Evolutionary conservation across 2,888 invertebrate genomes (phyloP).

Genomic region (Molanna angustata): DNA sequence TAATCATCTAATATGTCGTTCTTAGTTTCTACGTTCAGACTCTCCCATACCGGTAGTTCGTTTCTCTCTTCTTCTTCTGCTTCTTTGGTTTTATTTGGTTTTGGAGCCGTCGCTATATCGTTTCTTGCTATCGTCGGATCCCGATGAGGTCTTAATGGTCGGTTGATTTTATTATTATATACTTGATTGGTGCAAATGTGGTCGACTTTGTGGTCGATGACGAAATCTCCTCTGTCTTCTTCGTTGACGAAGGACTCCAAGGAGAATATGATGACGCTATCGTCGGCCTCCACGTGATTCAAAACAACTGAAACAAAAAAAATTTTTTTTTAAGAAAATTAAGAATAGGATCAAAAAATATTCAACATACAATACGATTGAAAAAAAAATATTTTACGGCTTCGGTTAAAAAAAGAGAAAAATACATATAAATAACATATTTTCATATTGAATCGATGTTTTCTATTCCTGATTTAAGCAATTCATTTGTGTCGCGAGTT

Average conservation of each 20-base stretch:
- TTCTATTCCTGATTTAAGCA: too few relatives aligned
- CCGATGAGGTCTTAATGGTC: too few relatives aligned
- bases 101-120: background rate
- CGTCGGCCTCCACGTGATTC: background rate
- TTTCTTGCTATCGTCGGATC: constrained; percentile 4
- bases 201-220: constrained; percentile 10
- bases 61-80: constrained; percentile 18
- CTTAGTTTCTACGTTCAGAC: constrained; percentile 24
- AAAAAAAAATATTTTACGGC: too few relatives aligned
- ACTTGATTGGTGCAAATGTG: constrained; percentile 13
- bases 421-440: too few relatives aligned
- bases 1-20: constrained; percentile 28
- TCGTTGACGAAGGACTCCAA: constrained; percentile 21
- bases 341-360: too few relatives aligned
- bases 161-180: constrained; percentile 4
- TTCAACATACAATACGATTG: too few relatives aligned
- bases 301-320: constrained; percentile 5
- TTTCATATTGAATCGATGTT: too few relatives aligned
- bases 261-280: constrained; percentile 18
- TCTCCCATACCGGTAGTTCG: constrained; percentile 28
- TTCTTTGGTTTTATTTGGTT: constrained; percentile 5
- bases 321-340: too few relatives aligned
- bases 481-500: too few relatives aligned
- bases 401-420: too few relatives aligned
- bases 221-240: constrained; percentile 25